A percentile compares a stretch with the other conserved stretches of the same genome.
Evolutionary conservation across 2,888 invertebrate genomes (phyloP).

Genomic region (Nysson spinosus): DNA sequence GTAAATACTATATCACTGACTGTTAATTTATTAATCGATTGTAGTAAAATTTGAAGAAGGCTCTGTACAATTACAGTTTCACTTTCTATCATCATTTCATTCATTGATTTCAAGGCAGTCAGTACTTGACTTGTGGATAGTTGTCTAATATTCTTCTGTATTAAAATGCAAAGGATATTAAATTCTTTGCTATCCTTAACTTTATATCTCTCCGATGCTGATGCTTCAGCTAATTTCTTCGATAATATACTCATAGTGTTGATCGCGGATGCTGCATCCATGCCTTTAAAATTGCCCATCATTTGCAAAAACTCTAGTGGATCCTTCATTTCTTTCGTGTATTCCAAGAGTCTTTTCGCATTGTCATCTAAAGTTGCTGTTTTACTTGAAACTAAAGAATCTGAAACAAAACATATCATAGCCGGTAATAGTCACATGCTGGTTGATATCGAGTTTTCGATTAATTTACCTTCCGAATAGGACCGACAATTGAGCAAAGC

Average conservation of each 20-base stretch:
- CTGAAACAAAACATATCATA: slow-evolving; percentile 25
- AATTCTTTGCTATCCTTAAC: slow-evolving; percentile 43
- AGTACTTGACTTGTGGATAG: too few relatives aligned
- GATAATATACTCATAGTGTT: slow-evolving; percentile 41
- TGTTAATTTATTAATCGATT: slow-evolving; percentile 81
- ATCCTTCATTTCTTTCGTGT: too few relatives aligned
- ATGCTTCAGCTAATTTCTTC: too few relatives aligned
- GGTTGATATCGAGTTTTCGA: too few relatives aligned
- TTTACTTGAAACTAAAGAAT: too few relatives aligned
- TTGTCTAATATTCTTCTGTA: slow-evolving; percentile 78
- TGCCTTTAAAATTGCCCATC: background rate
- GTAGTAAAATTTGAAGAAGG: slow-evolving; percentile 82
- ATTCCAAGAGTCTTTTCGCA: too few relatives aligned
- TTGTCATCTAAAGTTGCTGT: too few relatives aligned
- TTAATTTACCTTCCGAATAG: slow-evolving; percentile 27
- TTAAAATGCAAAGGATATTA: too few relatives aligned
- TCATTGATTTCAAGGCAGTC: too few relatives aligned
- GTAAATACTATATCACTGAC: slow-evolving; percentile 82
- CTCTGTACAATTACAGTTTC: slow-evolving; percentile 81
- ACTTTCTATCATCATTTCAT: too few relatives aligned
- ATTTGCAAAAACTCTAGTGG: background rate
- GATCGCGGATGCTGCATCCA: background rate
- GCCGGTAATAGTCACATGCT: too few relatives aligned
- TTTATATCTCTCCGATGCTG: background rate
- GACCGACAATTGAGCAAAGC: background rate